Evolutionary conservation across 2,888 invertebrate species (phyloP).

Genomic region (Pollenia angustigena): DNA sequence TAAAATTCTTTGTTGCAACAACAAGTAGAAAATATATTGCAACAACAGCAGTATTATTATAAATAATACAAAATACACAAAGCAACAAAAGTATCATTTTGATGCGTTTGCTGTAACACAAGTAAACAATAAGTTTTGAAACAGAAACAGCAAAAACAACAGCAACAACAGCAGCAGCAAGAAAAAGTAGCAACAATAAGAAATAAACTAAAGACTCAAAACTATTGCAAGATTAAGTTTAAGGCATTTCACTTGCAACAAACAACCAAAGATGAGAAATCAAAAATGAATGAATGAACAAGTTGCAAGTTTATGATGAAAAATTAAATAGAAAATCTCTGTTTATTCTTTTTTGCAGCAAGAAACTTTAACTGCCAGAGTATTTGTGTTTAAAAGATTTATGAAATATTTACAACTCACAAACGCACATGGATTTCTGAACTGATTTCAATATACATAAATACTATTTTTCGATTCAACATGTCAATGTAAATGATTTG

Average conservation of each 20-base stretch:
- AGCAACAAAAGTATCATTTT: conserved; percentile 69
- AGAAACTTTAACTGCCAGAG: conserved; percentile 14
- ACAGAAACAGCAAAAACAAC: conserved; percentile 12
- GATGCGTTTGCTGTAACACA: conserved; percentile 68
- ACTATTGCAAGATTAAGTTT: conserved; percentile 67
- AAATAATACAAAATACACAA: conserved; percentile 37
- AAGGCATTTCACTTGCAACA: conserved; percentile 53
- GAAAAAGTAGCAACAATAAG: not conserved
- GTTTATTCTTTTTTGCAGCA: not conserved
- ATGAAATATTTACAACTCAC: conserved; percentile 44
- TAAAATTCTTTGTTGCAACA: conserved; percentile 54
- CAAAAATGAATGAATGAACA: conserved; percentile 52
- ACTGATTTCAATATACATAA: conserved; percentile 27
- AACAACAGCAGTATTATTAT: conserved; percentile 51
- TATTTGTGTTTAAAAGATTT: conserved; percentile 57
- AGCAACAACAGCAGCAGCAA: conserved; percentile 12
- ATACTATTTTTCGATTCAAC: not conserved
- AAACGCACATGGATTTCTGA: not conserved
- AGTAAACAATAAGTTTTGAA: conserved; percentile 63
- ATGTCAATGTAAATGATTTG: conserved; percentile 55
- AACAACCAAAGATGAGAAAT: conserved; percentile 58
- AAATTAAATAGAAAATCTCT: conserved; percentile 17
- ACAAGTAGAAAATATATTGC: conserved; percentile 47
- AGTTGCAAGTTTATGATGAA: conserved; percentile 36
- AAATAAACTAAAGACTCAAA: conserved; percentile 43